Base-by-base conservation (phyloP, 2,797 vertebrate genomes). In the Amblyopsis hoosieri region DNA sequence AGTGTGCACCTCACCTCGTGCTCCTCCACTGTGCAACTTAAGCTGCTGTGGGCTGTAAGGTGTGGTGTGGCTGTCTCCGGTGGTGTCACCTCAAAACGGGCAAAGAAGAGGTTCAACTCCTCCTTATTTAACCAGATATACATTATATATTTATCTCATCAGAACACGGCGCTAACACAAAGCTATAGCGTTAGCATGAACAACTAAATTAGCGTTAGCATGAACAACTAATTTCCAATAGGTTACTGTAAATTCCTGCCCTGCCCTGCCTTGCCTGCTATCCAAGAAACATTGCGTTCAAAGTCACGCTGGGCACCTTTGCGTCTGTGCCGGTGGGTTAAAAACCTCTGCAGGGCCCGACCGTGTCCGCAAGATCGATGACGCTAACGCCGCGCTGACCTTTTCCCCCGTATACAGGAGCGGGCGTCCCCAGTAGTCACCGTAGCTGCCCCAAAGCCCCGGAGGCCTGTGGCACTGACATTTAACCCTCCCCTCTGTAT, bases 401-500 rank as follows among this genome's bases (percentile, higher is more conserved):
- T 85, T 85, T 85, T 72, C 65, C 72, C 62, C 72, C 49, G 67
- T 61, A 63, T 59, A 52, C 64, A 61, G 65, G 75, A 75, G 67
- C 62, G 67, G 67, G 59, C 59, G 76, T 85, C 60, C 67, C 59
- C 69, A 59, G 58, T 74, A 73, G 69, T 66, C 68, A 59, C 62
- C 66, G 69, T 66, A 51, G 12, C 60, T 59, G 66, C 67, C 66
- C 48, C 58, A 60, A 63, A 37, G 61, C 75, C 69, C 74, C 78
- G 11, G 23, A 31, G 48, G 67, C 78, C 76, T 69, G 37, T 42
- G 64, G 46, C 45, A 19, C 45, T 85, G 83, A 82, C 81, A 85
- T 85, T 83, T 80, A 76, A 75, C 67, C 72, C 60, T 62, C 75
- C 69, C 59, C 53, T 70, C 78, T 74, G 71, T 67, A 7, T 33